Conservation (phyloP, 2,888 invertebrate genomes). For the Phyto melanocephala region DNA sequence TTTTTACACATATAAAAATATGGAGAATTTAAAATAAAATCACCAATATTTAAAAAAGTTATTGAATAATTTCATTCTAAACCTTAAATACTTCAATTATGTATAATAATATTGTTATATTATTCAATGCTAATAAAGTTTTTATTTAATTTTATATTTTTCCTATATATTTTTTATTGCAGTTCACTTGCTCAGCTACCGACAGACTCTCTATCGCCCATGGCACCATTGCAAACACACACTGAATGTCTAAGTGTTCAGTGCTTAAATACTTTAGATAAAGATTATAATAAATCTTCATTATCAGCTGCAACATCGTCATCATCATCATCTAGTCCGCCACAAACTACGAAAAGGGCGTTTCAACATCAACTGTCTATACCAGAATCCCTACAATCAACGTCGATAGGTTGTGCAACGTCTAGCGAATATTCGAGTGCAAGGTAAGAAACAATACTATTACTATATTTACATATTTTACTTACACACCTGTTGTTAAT, state of each 20-base stretch:
- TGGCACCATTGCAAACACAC: conserved; percentile 77
- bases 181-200: conserved; percentile 75
- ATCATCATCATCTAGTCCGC: conserved; percentile 68
- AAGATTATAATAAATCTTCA: conserved; percentile 57
- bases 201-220: conserved; percentile 71
- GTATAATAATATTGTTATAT: too few species aligned
- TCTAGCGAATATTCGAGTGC: conserved; percentile 60
- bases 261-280: conserved; percentile 70
- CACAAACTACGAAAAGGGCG: conserved; percentile 27
- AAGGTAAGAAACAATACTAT: conserved; percentile 36
- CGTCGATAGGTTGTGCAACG: conserved; percentile 64
- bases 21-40: too few species aligned
- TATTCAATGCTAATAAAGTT: too few species aligned
- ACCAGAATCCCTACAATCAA: conserved; percentile 53
- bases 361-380: conserved; percentile 62
- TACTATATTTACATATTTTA: too few species aligned
- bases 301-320: neutral
- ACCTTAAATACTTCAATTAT: too few species aligned
- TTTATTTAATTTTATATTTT: neutral
- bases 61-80: too few species aligned
- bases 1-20: too few species aligned
- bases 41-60: too few species aligned
- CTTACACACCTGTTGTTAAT: neutral
- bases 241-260: conserved; percentile 73
- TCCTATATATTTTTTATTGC: conserved; percentile 38